Base-by-base conservation (phyloP, 2,888 invertebrate genomes). In the Amphipyra tragopoginis region DNA sequence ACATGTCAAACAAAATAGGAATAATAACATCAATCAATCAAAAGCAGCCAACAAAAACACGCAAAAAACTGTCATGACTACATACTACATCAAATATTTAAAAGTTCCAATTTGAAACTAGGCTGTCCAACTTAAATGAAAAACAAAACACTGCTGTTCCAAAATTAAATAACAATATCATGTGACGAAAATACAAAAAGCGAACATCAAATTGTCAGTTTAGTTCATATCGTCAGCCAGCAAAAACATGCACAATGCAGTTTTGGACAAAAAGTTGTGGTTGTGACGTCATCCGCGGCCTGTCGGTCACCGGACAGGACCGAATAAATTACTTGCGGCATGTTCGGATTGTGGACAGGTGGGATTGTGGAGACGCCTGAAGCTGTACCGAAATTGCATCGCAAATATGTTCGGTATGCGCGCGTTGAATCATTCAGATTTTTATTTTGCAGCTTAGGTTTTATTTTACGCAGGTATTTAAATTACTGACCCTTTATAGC, bases 291-390 rank as follows among this genome's bases (percentile, higher is more conserved):
- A 85, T 80, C 43, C 52, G 34, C 34, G 48, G 68, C 47, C 72
- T 72, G 75, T 72, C 72, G 66, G 71, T 75, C 76, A 77, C 79
- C 72, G 77, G 80, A 60, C 72, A 76, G 73, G 73, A 75, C 77
- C 72, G 83, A 84, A 87, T 86, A 87, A 88, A 86, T 87, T 80
- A 82, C 80, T 79, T 74, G 77, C 81, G 86, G 88, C 81, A 88
- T 87, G 88, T 82, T 80, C 75, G 88, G 88, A 88, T 89, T 87
- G 87, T 74, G 88, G 90, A 89, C 91, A 91, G 91, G 91, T 91
- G 90, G 85, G 87, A 84, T 86, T 79, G 77, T 61, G 75, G 65
- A 69, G 66, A 65, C 42, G 79, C 81, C 74, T 59, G 62, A 55
- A 80, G 81, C 81, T 77, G 72, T 72, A 75, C 81, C 78, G 67